Percentiles rank a stretch among this genome's conserved stretches.
Conservation (phyloP, 2,113 vertebrate species). For the Etheostoma spectabile region DNA sequence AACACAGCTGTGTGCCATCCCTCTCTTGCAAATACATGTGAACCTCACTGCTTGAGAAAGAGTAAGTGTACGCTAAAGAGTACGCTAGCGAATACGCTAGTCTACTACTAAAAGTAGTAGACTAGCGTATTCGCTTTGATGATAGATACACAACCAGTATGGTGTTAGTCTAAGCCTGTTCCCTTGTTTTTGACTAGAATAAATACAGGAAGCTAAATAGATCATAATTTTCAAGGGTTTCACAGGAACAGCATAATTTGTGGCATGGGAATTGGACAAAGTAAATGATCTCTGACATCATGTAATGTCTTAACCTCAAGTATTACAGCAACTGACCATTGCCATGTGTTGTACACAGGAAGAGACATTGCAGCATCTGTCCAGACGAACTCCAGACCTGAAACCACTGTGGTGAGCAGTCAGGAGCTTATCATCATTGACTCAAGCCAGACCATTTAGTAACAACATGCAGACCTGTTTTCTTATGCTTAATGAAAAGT, state of each 20-base stretch:
- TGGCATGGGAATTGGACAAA: neutral
- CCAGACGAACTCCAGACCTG: neutral
- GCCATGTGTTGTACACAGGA: conserved; percentile 51
- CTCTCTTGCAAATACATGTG: conserved; percentile 48
- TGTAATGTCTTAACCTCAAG: neutral
- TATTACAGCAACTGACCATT: conserved; percentile 21
- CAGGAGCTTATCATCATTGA: conserved; percentile 25
- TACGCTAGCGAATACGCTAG: no score
- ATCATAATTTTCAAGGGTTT: neutral
- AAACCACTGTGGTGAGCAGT: conserved; percentile 64
- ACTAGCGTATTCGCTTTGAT: neutral
- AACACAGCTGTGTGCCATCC: conserved; percentile 60
- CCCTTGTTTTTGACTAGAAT: neutral
- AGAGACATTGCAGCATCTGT: conserved; percentile 47
- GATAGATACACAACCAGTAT: neutral
- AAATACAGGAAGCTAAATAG: neutral
- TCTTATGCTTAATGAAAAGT: neutral
- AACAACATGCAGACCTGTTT: conserved; percentile 19
- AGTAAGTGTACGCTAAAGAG: no score
- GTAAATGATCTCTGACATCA: neutral
- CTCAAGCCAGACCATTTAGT: neutral
- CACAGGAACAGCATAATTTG: neutral
- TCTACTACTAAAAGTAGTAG: no score
- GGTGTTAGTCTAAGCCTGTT: neutral
- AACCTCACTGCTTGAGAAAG: conserved; percentile 64